Conservation (phyloP, 2,113 vertebrate genomes). For the Cololabis saira region DNA sequence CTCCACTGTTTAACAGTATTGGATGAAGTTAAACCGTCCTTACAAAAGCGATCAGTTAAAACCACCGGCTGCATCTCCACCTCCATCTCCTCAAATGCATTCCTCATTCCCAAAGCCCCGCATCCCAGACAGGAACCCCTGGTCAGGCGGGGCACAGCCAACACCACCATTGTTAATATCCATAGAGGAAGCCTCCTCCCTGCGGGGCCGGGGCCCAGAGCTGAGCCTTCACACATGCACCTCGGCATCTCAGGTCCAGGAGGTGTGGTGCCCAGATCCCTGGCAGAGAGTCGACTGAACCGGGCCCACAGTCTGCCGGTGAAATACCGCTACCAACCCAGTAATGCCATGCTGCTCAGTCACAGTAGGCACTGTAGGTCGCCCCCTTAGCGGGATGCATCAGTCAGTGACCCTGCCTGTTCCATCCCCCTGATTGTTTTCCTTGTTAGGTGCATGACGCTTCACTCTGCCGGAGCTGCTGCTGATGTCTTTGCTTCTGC, state of each 20-base stretch:
- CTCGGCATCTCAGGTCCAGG: conserved; percentile 82
- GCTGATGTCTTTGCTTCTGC: conserved; percentile 40
- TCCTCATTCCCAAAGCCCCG: conserved; percentile 77
- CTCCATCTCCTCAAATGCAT: conserved; percentile 67
- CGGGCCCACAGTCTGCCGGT: conserved; percentile 87
- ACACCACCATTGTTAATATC: conserved; percentile 87
- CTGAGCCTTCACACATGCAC: conserved; percentile 73
- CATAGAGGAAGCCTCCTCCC: conserved; percentile 88
- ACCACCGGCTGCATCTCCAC: conserved; percentile 78
- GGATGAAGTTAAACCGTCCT: conserved; percentile 88
- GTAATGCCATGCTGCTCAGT: conserved; percentile 79
- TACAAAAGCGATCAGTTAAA: conserved; percentile 87
- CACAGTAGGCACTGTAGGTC: conserved; percentile 85
- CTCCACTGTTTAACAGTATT: conserved; percentile 91
- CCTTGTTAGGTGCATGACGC: conserved; percentile 68
- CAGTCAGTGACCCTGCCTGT: conserved; percentile 77
- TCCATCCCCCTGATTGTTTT: conserved; percentile 44
- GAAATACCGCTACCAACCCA: conserved; percentile 85
- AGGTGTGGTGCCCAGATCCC: conserved; percentile 71
- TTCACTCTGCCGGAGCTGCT: conserved; percentile 57
- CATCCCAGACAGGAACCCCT: conserved; percentile 78
- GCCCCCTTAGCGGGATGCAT: conserved; percentile 79
- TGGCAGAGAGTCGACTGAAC: conserved; percentile 80
- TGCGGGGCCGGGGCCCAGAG: conserved; percentile 46
- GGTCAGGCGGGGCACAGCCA: conserved; percentile 62